These are phyloP conservation scores for Amiota minor DNA, from an alignment of 2,888 invertebrate species.

Conservation along the genomic window DNA sequence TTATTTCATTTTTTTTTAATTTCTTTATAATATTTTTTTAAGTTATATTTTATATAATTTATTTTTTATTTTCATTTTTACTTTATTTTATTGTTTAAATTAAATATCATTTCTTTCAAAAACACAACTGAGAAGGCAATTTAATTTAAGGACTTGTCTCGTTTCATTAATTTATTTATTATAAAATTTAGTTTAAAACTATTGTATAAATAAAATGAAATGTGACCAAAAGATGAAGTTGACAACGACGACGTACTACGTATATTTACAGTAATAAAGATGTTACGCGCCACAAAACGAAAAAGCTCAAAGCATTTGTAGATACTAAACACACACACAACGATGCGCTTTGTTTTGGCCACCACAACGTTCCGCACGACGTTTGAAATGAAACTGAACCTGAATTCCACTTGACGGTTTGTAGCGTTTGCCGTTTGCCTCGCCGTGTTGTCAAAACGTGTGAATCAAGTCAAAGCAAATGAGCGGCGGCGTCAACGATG, in stretches of 20 bases:
- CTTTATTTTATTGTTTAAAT: no score
- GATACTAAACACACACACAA: conserved; percentile 5
- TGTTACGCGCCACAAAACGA: conserved; percentile 17
- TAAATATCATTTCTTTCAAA: no score
- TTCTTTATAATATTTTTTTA: no score
- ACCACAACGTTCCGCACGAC: conserved; percentile 60
- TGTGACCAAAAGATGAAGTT: background rate
- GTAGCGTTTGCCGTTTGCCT: conserved; percentile 44
- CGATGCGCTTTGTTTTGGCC: conserved; percentile 29
- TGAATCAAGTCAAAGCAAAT: conserved; percentile 30
- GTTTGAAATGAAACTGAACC: conserved; percentile 72
- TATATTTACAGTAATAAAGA: no score
- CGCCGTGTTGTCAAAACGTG: conserved; percentile 31
- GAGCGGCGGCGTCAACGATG: conserved; percentile 29
- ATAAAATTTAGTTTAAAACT: conserved; percentile 9
- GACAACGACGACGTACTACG: conserved; percentile 16
- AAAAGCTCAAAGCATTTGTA: background rate
- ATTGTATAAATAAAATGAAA: no score
- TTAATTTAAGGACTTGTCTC: no score
- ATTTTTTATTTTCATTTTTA: no score
- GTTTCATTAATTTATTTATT: background rate
- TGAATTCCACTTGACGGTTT: conserved; percentile 66
- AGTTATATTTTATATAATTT: no score
- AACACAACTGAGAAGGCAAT: no score
- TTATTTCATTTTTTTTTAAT: conserved; percentile 40